Conservation (phyloP, 2,888 invertebrate species). For the Tupiocoris notatus region DNA sequence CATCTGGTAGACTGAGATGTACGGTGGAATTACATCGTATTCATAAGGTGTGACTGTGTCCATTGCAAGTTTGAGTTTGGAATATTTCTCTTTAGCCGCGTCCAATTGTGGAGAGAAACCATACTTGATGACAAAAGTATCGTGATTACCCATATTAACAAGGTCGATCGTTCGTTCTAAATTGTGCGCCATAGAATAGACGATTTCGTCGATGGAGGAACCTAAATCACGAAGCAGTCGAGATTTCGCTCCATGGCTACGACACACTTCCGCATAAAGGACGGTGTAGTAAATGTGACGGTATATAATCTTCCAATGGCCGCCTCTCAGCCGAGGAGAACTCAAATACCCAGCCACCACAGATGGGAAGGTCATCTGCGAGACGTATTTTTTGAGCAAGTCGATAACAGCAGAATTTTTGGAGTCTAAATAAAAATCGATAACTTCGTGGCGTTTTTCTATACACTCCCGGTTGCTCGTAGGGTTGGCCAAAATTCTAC, state of each 20-base stretch:
- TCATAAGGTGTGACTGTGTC: slow-evolving; percentile 71
- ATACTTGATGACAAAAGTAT: slow-evolving; percentile 70
- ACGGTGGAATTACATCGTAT: slow-evolving; percentile 64
- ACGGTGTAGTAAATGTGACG: slow-evolving; percentile 67
- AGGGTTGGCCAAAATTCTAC: slow-evolving; percentile 70
- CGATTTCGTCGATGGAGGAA: slow-evolving; percentile 55
- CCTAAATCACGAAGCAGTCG: slow-evolving; percentile 51
- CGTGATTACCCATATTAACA: slow-evolving; percentile 61
- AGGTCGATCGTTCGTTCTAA: slow-evolving; percentile 74
- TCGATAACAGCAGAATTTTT: slow-evolving; percentile 63
- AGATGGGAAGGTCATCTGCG: slow-evolving; percentile 63
- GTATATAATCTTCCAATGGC: slow-evolving; percentile 34
- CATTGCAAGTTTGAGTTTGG: slow-evolving; percentile 69
- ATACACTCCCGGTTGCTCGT: slow-evolving; percentile 63
- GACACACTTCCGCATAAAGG: slow-evolving; percentile 66
- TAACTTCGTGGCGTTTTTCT: slow-evolving; percentile 65
- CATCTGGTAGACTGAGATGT: slow-evolving; percentile 66
- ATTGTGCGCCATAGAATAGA: slow-evolving; percentile 64
- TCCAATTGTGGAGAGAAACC: slow-evolving; percentile 76
- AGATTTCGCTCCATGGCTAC: slow-evolving; percentile 55
- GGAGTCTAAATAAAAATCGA: slow-evolving; percentile 66
- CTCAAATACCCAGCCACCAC: slow-evolving; percentile 53
- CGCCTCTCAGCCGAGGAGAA: slow-evolving; percentile 19
- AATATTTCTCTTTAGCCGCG: slow-evolving; percentile 68
- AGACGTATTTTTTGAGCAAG: slow-evolving; percentile 63